Evolutionary conservation across 2,797 vertebrate species (phyloP), one percentile per base, ranked within the genome.

Genomic region (Myotis pilosus): DNA sequence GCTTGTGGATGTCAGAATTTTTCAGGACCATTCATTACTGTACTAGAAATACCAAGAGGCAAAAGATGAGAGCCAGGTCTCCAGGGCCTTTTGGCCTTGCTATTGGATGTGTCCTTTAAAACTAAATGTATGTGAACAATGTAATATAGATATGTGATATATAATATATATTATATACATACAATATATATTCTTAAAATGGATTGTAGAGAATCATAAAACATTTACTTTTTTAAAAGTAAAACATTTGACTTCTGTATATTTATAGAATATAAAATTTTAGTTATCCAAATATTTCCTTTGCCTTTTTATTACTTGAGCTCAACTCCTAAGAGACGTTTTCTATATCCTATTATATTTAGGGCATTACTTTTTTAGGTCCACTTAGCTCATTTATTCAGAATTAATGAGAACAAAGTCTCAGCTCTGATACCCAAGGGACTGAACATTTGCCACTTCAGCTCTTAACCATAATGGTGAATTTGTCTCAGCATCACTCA

Each of bases 401-500:
- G 69, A 88, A 41, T 47, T 94, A 95, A 92, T 95, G 92, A 96
- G 92, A 96, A 83, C 19, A 55, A 69, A 91, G 36, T 89, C 79
- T 95, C 79, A 92, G 51, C 64, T 93, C 41, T 76, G 51, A 80
- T 47, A 57, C 57, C 53, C 82, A 38, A 62, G 72, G 55, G 81
- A 13, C 57, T 36, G 4, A 5, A 55, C 33, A n/a, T 68, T 93
- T 25, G 28, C 85, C 44, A 13, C 33, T 22, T 91, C n/a, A 92
- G 89, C 75, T 92, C 83, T 91, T 74, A 91, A 49, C 20, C 8
- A 5, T 30, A 87, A 69, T 51, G n/a, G 57, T 79, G 69, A 88
- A 28, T 82, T 86, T 79, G 2, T 38, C 49, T 93, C 23, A 68
- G 53, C 8, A 83, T 33, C n/a, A 47, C 20, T 87, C 74, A 82